Conservation (phyloP, 2,888 invertebrate species). For the Sialis fuliginosa region DNA sequence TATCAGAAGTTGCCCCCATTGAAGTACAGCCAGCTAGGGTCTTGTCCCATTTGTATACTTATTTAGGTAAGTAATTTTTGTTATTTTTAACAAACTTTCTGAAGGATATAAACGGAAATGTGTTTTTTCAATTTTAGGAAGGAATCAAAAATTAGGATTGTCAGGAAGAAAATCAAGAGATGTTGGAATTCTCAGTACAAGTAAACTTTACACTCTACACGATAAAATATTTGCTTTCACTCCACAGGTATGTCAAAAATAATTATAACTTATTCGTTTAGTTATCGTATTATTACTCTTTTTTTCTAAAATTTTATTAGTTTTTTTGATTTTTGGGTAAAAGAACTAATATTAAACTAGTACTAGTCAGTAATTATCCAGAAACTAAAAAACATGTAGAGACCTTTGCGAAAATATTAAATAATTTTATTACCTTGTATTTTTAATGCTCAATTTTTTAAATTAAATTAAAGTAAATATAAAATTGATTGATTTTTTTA, state of each 20-base stretch:
- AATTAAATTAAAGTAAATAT: conserved; percentile 8
- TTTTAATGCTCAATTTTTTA: conserved; percentile 4
- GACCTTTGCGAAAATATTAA: neutral
- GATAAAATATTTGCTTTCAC: conserved; percentile 96
- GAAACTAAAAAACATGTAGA: no score
- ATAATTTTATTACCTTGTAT: conserved; percentile 2
- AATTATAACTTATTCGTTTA: neutral
- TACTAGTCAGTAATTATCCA: no score
- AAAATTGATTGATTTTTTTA: no score
- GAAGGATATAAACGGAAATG: neutral
- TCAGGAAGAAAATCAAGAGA: conserved; percentile 92
- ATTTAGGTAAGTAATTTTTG: conserved; percentile 44
- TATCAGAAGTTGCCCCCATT: conserved; percentile 84
- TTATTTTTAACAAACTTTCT: neutral
- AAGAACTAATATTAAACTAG: no score
- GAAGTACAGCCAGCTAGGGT: conserved; percentile 96
- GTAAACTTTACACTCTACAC: conserved; percentile 89
- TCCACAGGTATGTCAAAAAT: conserved; percentile 63
- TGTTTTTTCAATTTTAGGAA: conserved; percentile 37
- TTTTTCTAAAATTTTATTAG: no score
- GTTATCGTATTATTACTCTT: no score
- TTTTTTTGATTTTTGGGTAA: no score
- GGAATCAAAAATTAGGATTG: conserved; percentile 81
- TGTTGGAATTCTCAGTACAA: conserved; percentile 94
- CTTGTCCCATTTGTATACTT: conserved; percentile 86